Conservation (phyloP, 2,797 vertebrate genomes). For the Coilia nasus region DNA sequence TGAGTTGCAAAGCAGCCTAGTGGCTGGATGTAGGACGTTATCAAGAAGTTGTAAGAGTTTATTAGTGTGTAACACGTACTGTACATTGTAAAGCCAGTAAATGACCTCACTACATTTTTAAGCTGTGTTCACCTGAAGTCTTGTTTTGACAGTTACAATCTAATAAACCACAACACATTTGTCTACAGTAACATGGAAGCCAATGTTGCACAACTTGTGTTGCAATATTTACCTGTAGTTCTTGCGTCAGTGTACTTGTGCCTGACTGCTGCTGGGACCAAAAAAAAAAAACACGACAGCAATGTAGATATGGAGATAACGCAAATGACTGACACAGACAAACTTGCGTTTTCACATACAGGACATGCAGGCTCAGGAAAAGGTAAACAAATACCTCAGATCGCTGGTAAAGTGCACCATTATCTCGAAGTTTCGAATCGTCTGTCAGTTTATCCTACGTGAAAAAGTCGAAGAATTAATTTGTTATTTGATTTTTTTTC, state of each 20-base stretch:
- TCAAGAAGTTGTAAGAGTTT: too few species aligned
- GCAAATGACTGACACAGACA: neutral
- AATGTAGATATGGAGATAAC: conserved; percentile 18
- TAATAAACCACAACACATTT: neutral
- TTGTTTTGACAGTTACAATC: too few species aligned
- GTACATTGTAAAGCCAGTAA: too few species aligned
- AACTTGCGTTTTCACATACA: neutral
- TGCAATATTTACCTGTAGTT: conserved; percentile 45
- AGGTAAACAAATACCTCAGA: conserved; percentile 2
- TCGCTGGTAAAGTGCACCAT: neutral
- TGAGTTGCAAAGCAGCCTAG: too few species aligned
- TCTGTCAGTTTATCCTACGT: conserved; percentile 35
- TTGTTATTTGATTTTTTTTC: neutral
- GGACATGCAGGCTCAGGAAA: neutral
- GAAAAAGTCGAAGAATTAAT: neutral
- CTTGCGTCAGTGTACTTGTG: neutral
- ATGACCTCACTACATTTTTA: too few species aligned
- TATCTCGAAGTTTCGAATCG: conserved; percentile 40
- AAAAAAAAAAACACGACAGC: neutral
- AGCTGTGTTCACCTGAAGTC: too few species aligned
- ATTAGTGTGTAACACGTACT: too few species aligned
- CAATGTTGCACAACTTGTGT: neutral
- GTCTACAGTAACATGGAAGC: neutral
- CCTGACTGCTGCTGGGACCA: neutral
- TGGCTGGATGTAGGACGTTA: too few species aligned